Evolutionary conservation across 2,113 vertebrate genomes (phyloP), one percentile per base, ranked within the genome.

Genomic region (Agapornis roseicollis): DNA sequence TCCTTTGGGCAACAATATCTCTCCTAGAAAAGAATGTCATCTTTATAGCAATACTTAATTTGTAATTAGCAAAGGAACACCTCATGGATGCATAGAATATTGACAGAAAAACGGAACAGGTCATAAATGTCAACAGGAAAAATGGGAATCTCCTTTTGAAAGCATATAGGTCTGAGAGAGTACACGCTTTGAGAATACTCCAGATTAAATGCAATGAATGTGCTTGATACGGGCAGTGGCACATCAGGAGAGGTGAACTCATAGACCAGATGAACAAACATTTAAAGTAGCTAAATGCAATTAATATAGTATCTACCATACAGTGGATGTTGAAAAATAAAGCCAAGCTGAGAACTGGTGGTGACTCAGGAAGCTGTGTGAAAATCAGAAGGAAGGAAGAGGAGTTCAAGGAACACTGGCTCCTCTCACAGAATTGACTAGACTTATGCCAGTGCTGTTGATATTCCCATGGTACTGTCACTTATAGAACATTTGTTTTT

Each of bases 401-500:
- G 13, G 35, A 85, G 53, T 39, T 78, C 66, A 49, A 76, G 88
- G 82, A 85, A 69, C 2, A 3, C 76, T 63, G 73, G 76, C n/a
- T 95, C 91, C 88, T 80, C 68, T 81, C 56, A 25, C 53, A 85
- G 60, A 95, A 90, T 13, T 74, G 77, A 84, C 94, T 89, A 91
- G 74, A 79, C 86, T 96, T 91, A 44, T 78, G 78, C 81, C 73
- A 92, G 42, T 47, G 85, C 84, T 96, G 84, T 79, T 77, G 89
- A 88, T 92, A 96, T 87, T 97, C 96, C 96, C 94, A 77, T 52
- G 85, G 74, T 29, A 83, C 91, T 77, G 10, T 93, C 95, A 96
- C 94, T 97, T 95, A 97, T 1, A 77, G 94, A 96, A 94, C 94
- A 93, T 89, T 96, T 92, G 92, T 97, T 97, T 97, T 97, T 96